Evolutionary conservation across 2,797 vertebrate genomes (phyloP).

Genomic region (Spea hammondii): DNA sequence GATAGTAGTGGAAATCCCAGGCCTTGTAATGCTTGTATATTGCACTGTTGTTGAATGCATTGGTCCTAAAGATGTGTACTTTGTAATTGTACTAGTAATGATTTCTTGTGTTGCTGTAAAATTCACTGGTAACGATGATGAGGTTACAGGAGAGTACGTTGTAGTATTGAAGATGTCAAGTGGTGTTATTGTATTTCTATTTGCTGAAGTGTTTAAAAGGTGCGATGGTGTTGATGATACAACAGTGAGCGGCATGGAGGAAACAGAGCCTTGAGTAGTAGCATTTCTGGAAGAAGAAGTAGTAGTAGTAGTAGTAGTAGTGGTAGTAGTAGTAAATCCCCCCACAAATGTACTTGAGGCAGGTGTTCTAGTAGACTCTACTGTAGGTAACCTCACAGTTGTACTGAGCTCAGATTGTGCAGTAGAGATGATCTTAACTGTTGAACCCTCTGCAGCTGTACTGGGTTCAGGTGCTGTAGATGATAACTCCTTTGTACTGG

Average conservation of each 20-base stretch:
- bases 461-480: background rate
- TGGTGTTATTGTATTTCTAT: background rate
- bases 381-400: background rate
- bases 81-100: conserved; percentile 8
- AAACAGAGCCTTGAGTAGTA: too few relatives aligned
- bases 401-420: background rate
- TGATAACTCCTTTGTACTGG: background rate
- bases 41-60: background rate
- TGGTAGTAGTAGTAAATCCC: background rate
- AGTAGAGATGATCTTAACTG: background rate
- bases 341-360: background rate
- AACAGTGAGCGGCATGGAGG: background rate
- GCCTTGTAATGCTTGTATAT: conserved; percentile 9
- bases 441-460: background rate
- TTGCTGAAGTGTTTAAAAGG: background rate
- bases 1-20: background rate
- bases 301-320: background rate
- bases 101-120: background rate
- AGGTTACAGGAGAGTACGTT: too few relatives aligned
- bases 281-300: too few relatives aligned
- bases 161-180: too few relatives aligned
- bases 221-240: background rate
- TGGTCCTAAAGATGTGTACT: conserved; percentile 4
- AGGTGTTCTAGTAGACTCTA: background rate
- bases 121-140: too few relatives aligned